Conservation (phyloP, 2,113 vertebrate genomes). For the Solea senegalensis region DNA sequence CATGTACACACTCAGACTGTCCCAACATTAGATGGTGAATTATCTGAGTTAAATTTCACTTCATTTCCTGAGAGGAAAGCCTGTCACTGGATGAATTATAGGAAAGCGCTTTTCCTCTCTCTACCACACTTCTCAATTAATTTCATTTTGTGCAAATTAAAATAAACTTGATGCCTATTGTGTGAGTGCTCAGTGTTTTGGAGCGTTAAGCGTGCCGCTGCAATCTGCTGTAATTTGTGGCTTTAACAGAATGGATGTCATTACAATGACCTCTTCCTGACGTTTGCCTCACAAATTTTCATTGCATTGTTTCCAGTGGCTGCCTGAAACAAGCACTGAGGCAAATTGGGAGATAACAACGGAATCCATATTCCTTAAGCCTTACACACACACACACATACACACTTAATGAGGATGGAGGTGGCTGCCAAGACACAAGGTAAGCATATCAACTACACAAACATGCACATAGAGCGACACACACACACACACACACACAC, state of each 20-base stretch:
- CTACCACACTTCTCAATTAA: background rate
- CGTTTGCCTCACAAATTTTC: background rate
- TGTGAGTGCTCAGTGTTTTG: background rate
- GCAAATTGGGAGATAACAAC: conserved; percentile 18
- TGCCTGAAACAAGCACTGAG: conserved; percentile 11
- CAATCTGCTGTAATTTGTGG: conserved; percentile 23
- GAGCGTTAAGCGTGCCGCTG: background rate
- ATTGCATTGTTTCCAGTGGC: conserved; percentile 14
- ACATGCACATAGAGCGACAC: background rate
- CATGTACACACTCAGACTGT: conserved; percentile 13
- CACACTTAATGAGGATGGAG: conserved; percentile 34
- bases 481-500: background rate
- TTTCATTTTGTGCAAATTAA: conserved; percentile 6
- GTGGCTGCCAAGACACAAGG: conserved; percentile 33
- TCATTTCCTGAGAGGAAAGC: conserved; percentile 28
- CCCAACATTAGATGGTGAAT: conserved; percentile 14
- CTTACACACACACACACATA: conserved; percentile 5
- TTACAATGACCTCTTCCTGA: conserved; percentile 11
- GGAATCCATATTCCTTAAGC: conserved; percentile 25
- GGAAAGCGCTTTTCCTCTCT: background rate
- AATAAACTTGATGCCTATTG: background rate
- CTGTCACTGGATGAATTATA: conserved; percentile 12
- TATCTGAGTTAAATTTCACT: conserved; percentile 47
- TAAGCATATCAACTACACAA: conserved; percentile 21
- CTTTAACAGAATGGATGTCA: background rate